Conservation (phyloP, 2,888 invertebrate genomes). For the Teleogryllus oceanicus region DNA sequence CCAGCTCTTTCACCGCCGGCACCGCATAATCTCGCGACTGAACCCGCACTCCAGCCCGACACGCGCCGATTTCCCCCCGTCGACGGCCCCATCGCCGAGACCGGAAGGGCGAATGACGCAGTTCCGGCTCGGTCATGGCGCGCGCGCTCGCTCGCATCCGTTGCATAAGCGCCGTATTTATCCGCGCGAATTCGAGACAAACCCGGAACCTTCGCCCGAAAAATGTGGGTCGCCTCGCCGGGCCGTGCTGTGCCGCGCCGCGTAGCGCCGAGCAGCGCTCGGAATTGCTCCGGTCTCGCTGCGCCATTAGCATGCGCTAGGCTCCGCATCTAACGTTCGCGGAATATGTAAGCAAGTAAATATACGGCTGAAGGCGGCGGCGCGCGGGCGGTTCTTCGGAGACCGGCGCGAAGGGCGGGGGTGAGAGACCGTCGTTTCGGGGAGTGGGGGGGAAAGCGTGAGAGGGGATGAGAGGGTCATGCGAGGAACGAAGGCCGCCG, state of each 20-base stretch:
- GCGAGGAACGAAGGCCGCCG: too few species aligned
- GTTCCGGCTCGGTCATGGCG: not conserved
- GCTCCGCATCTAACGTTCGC: not conserved
- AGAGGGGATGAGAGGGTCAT: too few species aligned
- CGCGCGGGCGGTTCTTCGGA: not conserved
- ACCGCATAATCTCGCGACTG: too few species aligned
- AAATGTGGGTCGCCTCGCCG: not conserved
- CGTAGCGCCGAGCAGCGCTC: not conserved
- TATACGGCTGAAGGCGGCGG: not conserved
- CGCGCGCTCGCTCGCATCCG: not conserved
- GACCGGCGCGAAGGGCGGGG: too few species aligned
- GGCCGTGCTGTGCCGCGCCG: not conserved
- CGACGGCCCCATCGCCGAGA: not conserved
- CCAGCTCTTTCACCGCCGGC: too few species aligned
- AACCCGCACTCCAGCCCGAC: too few species aligned
- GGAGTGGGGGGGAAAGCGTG: too few species aligned
- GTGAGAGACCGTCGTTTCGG: too few species aligned
- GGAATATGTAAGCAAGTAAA: constrained; percentile 7
- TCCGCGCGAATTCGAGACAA: constrained; percentile 1
- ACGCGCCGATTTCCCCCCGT: too few species aligned
- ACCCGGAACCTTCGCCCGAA: not conserved
- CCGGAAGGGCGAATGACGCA: not conserved
- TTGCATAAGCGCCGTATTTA: not conserved
- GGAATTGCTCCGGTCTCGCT: not conserved
- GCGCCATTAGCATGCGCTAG: not conserved